Base-by-base conservation (phyloP, 1,140 invertebrate species). In the Saccostrea glomerata region DNA sequence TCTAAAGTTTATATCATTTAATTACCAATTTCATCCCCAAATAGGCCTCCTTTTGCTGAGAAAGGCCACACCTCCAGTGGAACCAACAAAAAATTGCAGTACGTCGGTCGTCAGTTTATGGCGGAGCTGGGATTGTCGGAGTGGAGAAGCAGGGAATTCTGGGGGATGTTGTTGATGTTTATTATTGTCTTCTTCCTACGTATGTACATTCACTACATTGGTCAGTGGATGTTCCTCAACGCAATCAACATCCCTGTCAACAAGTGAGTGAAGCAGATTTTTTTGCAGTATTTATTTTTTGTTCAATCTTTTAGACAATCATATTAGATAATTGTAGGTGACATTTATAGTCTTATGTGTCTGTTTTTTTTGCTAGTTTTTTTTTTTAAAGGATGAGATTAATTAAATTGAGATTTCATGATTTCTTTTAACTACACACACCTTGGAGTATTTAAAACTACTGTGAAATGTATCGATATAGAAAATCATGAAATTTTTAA, bases 81-180 rank as follows among this genome's bases (percentile, higher is more conserved):
- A 11, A 91, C 90, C 15, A 86, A 90, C 36, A 91, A 94, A 86
- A 94, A 93, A 86, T 55, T 94, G 83, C 89, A 92, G 87, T 94
- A 94, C 89, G 88, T 94, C 9, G 86, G 89, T 1, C 93, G 94
- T n/a, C 91, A 92, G 92, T 93, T 94, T 60, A 84, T 94, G 40
- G 92, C 94, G 0, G 94, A 94, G 89, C 88, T 94, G 30, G 94
- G 94, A 12, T 86, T 94, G 36, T 93, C 94, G 9, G 92, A 94
- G 90, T 94, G 94, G 94, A 87, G 93, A 17, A 93, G 93, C 88
- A 87, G 91, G 30, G 94, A 94, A 87, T 94, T 94, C 91, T 94
- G 94, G 94, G 92, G 91, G 25, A 94, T 94, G 94, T 82, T 94
- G 66, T 63, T 94, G n/a, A 89, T 94, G 91, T 92, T 94, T 66